phyloP scores from a whole-genome alignment of 1,140 invertebrate genomes.

The Brachionus rotundiformis region DNA sequence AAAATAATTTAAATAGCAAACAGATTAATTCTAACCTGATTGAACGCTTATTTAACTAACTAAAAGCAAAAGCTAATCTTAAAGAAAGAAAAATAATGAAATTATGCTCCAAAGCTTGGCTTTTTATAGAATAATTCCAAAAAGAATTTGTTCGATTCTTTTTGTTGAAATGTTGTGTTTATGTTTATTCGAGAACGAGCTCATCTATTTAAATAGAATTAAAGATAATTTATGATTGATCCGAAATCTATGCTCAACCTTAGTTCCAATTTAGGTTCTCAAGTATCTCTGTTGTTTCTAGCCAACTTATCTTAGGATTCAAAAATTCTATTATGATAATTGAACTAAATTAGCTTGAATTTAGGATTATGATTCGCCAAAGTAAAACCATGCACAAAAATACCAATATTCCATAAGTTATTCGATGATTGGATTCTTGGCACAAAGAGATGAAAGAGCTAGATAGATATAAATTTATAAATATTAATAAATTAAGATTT shows the following conservation, averaged over 20 bases:
- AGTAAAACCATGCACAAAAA: background rate
- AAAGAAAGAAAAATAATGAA: conserved; percentile 5
- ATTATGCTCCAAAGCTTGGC: background rate
- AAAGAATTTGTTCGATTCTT: background rate
- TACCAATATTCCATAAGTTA: background rate
- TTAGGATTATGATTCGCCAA: background rate
- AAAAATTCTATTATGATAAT: background rate
- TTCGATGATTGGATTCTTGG: background rate
- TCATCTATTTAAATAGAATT: background rate
- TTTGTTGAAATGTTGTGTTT: conserved; percentile 10
- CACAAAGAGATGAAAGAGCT: background rate
- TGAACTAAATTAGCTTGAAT: background rate
- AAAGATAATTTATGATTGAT: conserved; percentile 16
- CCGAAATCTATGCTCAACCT: background rate
- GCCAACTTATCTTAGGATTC: background rate
- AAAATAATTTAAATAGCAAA: conserved; percentile 33
- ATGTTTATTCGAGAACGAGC: conserved; percentile 8
- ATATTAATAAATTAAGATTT: background rate
- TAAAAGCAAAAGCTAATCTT: conserved; percentile 15
- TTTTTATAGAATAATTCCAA: conserved; percentile 22
- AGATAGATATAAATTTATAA: background rate
- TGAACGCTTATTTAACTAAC: conserved; percentile 5
- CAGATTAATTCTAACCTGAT: conserved; percentile 42
- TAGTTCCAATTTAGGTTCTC: background rate
- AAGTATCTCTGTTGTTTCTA: background rate